Evolutionary conservation across 2,113 vertebrate species (phyloP).

Genomic region (Paratilapia polleni): DNA sequence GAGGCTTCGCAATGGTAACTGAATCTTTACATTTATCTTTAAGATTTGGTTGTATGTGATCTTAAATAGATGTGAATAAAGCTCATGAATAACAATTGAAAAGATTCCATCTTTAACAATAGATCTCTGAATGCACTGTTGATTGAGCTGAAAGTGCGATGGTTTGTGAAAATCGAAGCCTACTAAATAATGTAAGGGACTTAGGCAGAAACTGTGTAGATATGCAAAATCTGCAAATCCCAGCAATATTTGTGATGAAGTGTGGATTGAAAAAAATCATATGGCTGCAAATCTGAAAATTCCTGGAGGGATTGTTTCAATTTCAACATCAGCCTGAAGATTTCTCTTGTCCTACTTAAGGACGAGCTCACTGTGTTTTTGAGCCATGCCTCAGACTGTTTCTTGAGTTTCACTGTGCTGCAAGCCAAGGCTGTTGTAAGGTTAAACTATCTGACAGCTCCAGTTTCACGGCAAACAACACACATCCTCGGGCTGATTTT

Average conservation of each 20-base stretch:
- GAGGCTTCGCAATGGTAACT: neutral
- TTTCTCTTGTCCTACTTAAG: slow-evolving; percentile 47
- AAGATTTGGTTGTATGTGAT: neutral
- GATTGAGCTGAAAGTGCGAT: neutral
- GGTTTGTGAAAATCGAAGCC: slow-evolving; percentile 9
- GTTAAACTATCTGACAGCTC: slow-evolving; percentile 67
- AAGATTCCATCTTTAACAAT: neutral
- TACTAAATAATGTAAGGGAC: neutral
- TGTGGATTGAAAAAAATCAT: slow-evolving; percentile 24
- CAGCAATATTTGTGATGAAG: slow-evolving; percentile 40
- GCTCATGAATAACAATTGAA: neutral
- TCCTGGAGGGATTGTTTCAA: slow-evolving; percentile 53
- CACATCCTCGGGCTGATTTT: slow-evolving; percentile 46
- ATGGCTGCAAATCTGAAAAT: slow-evolving; percentile 48
- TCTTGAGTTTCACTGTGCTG: slow-evolving; percentile 36
- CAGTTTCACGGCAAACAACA: slow-evolving; percentile 50
- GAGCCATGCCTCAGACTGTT: slow-evolving; percentile 35
- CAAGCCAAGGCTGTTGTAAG: slow-evolving; percentile 38
- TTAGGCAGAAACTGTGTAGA: slow-evolving; percentile 8
- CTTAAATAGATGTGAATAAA: neutral
- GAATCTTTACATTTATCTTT: neutral
- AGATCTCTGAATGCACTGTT: neutral
- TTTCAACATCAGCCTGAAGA: slow-evolving; percentile 38
- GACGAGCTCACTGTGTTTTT: slow-evolving; percentile 25
- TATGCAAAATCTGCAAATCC: slow-evolving; percentile 39